Conservation (phyloP, 23 tunicate species). For the Corella eumyota region DNA sequence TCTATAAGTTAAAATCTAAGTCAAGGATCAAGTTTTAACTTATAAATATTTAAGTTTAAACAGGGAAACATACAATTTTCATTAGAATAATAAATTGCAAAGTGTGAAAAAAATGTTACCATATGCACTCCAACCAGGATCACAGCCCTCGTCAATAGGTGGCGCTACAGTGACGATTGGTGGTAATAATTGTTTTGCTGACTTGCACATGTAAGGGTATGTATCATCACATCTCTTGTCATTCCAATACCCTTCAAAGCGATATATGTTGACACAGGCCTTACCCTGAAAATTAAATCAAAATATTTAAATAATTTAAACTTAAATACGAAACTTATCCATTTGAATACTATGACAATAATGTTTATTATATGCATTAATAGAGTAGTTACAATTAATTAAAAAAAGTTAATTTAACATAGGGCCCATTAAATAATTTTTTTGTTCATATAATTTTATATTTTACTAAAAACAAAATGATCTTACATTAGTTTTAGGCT, state of each 20-base stretch:
- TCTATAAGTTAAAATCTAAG: background rate
- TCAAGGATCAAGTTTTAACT: background rate
- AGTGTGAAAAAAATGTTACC: slow-evolving; percentile 12
- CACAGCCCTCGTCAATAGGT: slow-evolving; percentile 70
- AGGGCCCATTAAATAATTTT: no score
- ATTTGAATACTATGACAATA: no score
- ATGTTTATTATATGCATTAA: no score
- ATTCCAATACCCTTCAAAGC: slow-evolving; percentile 70
- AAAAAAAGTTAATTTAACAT: no score
- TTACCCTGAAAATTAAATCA: no score
- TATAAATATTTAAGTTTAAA: no score
- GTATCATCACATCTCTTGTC: slow-evolving; percentile 58
- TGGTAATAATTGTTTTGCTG: slow-evolving; percentile 56
- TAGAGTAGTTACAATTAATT: no score
- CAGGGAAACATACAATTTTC: background rate
- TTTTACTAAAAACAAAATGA: no score
- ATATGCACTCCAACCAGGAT: slow-evolving; percentile 73
- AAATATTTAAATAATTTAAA: no score
- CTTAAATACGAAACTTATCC: no score
- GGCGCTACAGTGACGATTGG: slow-evolving; percentile 25
- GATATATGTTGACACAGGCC: slow-evolving; percentile 74
- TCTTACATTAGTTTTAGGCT: slow-evolving; percentile 54
- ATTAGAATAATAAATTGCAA: background rate
- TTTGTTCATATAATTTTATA: no score
- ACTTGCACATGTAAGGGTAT: slow-evolving; percentile 71